These are phyloP conservation scores for Ischnura elegans DNA, from an alignment of 2,888 invertebrate genomes.

Conservation along the genomic window DNA sequence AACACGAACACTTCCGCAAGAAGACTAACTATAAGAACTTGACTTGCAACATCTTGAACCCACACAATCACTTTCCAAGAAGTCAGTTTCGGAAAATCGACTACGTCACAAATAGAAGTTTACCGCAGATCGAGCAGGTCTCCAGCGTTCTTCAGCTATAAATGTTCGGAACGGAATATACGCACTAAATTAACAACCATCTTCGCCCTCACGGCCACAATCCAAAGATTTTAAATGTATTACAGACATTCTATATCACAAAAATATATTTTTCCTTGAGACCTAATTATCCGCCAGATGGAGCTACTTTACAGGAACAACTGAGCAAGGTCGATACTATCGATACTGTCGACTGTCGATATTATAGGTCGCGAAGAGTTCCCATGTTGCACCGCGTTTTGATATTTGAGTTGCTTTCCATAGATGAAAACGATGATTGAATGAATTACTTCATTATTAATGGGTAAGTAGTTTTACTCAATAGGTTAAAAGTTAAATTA, in stretches of 20 bases:
- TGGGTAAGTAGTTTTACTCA: too few species aligned
- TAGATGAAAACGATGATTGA: background rate
- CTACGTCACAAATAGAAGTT: conserved; percentile 64
- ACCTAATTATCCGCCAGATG: conserved; percentile 48
- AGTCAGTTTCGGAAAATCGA: conserved; percentile 56
- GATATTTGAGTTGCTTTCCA: background rate
- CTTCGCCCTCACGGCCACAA: background rate
- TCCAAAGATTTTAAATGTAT: conserved; percentile 7
- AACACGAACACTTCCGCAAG: background rate
- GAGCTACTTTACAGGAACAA: conserved; percentile 35
- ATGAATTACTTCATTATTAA: background rate
- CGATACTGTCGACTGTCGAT: background rate
- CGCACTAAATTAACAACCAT: background rate
- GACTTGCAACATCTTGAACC: conserved; percentile 65
- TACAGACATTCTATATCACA: conserved; percentile 14
- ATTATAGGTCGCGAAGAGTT: conserved; percentile 41
- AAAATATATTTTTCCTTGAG: conserved; percentile 18
- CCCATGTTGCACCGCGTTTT: conserved; percentile 6
- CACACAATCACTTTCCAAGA: conserved; percentile 63
- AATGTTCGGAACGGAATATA: background rate
- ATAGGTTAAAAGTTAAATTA: too few species aligned
- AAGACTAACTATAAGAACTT: conserved; percentile 30
- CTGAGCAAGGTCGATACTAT: conserved; percentile 51
- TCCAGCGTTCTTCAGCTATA: background rate
- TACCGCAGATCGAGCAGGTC: conserved; percentile 15